Conservation (phyloP, 1,140 invertebrate species). For the Drosophila mojavensis region DNA sequence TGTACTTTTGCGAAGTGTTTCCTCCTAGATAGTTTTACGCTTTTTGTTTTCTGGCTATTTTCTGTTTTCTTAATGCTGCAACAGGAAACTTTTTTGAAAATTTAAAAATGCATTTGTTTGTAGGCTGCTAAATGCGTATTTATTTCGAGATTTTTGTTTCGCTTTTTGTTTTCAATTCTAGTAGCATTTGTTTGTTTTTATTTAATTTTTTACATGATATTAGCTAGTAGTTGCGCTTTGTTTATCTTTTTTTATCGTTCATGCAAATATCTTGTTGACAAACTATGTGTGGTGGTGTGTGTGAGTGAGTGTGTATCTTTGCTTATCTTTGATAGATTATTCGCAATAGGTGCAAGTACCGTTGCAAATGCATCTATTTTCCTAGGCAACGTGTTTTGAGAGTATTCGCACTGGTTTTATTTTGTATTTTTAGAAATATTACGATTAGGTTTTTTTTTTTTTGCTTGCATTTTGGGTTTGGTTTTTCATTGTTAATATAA, state of each 20-base stretch:
- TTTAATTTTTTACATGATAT: conserved; percentile 78
- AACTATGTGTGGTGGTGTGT: conserved; percentile 39
- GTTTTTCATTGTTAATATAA: conserved; percentile 66
- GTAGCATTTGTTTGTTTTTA: conserved; percentile 74
- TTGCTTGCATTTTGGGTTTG: conserved; percentile 42
- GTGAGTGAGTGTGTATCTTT: conserved; percentile 46
- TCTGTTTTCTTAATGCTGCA: neutral
- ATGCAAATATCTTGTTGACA: conserved; percentile 47
- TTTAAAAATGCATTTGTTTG: conserved; percentile 12
- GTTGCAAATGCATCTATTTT: conserved; percentile 56
- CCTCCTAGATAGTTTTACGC: neutral
- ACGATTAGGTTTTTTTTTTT: conserved; percentile 53
- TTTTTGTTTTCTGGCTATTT: too few relatives aligned
- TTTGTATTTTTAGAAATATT: conserved; percentile 40
- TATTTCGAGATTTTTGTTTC: conserved; percentile 75
- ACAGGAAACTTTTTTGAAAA: neutral
- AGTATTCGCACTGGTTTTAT: conserved; percentile 51
- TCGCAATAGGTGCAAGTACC: conserved; percentile 69
- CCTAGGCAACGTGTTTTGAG: conserved; percentile 63
- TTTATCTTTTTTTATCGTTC: conserved; percentile 35
- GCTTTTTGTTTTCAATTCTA: conserved; percentile 77
- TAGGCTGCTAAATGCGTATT: conserved; percentile 82
- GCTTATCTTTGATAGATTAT: conserved; percentile 70
- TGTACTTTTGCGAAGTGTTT: too few relatives aligned
- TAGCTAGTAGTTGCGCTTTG: conserved; percentile 77